Conservation (phyloP, 2,888 invertebrate species). For the Coenonympha arcania region DNA sequence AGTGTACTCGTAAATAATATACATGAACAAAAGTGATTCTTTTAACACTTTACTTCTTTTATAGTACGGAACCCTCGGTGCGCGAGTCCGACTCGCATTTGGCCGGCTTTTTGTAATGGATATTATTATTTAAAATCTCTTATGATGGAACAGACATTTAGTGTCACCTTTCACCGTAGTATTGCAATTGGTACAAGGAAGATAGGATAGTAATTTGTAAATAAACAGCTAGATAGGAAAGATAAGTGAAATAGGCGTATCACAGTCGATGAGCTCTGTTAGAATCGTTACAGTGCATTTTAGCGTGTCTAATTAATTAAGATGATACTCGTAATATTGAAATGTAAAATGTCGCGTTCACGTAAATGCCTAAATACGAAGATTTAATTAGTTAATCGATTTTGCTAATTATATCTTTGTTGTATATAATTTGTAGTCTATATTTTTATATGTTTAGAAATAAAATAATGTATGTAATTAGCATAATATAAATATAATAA, state of each 20-base stretch:
- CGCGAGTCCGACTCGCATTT: too few species aligned
- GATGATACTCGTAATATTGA: constrained; percentile 5
- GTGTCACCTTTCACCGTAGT: constrained; percentile 2
- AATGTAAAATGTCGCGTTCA: constrained; percentile 24
- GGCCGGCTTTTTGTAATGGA: too few species aligned
- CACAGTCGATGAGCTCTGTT: constrained; percentile 13
- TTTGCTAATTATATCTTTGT: neutral
- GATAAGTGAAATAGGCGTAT: constrained; percentile 12
- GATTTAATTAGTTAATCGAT: neutral
- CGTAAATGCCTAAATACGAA: constrained; percentile 7
- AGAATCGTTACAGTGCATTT: constrained; percentile 26
- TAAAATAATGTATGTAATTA: too few species aligned
- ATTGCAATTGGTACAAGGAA: constrained; percentile 2
- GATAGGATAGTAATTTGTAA: constrained; percentile 10
- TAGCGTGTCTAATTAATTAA: constrained; percentile 24
- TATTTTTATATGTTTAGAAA: neutral
- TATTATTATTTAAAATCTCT: too few species aligned
- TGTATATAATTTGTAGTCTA: neutral
- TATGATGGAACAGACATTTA: too few species aligned
- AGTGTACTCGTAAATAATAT: too few species aligned
- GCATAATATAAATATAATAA: too few species aligned
- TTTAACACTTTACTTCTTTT: too few species aligned
- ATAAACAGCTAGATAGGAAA: constrained; percentile 1
- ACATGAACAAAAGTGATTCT: too few species aligned
- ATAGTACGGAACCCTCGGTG: too few species aligned